Evolutionary conservation across 2,797 vertebrate genomes (phyloP).

Genomic region (Eulemur mongoz): DNA sequence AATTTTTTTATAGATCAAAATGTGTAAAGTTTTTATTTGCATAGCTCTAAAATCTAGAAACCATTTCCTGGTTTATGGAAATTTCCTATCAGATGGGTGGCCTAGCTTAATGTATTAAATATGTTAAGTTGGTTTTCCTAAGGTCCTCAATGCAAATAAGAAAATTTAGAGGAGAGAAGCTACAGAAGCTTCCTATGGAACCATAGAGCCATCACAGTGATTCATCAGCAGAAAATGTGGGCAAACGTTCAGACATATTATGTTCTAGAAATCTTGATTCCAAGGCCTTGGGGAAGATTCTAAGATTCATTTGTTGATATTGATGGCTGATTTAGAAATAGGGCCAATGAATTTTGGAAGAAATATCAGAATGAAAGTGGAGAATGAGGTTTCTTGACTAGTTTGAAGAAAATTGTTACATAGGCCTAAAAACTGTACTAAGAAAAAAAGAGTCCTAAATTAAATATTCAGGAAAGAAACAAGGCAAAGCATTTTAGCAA

Average conservation of each 20-base stretch:
- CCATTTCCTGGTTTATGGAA: conserved; percentile 1
- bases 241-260: not conserved
- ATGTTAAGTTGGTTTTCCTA: conserved; percentile 17
- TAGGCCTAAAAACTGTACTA: not conserved
- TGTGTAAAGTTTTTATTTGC: conserved; percentile 28
- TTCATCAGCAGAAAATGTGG: not conserved
- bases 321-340: conserved; percentile 1
- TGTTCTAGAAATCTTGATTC: not conserved
- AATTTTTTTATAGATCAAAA: conserved; percentile 52
- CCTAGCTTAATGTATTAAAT: not conserved
- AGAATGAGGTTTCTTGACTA: not conserved
- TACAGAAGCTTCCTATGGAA: not conserved
- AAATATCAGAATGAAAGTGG: not conserved
- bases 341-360: not conserved
- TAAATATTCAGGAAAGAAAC: not conserved
- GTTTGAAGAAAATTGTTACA: conserved; percentile 1
- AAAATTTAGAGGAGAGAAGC: not conserved
- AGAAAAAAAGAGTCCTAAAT: not conserved
- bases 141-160: not conserved
- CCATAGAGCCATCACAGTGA: not conserved
- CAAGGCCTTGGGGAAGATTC: not conserved
- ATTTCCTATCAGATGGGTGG: not conserved
- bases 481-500: not conserved
- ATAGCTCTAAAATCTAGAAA: not conserved
- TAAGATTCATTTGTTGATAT: not conserved